Percentiles rank a stretch among this genome's conserved stretches.
phyloP scores from a whole-genome alignment of 2,113 vertebrate species.

The Vombatus ursinus region DNA sequence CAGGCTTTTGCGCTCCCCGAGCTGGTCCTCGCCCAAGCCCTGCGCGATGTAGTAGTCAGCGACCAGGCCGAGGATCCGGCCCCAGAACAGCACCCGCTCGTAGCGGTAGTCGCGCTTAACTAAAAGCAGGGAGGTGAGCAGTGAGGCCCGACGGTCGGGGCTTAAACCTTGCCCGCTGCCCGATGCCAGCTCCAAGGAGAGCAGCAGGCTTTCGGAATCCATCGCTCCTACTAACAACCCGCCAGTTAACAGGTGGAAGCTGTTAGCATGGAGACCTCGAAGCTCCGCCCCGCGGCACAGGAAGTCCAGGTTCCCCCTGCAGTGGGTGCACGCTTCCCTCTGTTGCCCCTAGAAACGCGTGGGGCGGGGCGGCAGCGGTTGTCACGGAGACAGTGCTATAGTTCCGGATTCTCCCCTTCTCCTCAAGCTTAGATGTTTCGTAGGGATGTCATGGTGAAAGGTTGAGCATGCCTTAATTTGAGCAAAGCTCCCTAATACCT shows the following conservation, averaged over 20 bases:
- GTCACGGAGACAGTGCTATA: background rate
- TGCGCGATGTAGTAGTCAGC: conserved; percentile 91
- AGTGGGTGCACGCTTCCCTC: background rate
- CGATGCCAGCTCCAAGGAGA: conserved; percentile 86
- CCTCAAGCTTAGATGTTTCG: background rate
- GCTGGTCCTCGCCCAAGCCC: conserved; percentile 88
- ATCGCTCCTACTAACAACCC: conserved; percentile 72
- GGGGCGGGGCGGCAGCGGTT: background rate
- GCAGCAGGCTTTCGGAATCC: conserved; percentile 84
- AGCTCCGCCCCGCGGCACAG: background rate
- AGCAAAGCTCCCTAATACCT: background rate
- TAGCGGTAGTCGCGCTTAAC: conserved; percentile 91
- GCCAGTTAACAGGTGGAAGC: background rate
- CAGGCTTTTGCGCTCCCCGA: conserved; percentile 85
- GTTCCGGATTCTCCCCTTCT: background rate
- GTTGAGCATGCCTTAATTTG: background rate
- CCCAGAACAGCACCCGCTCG: conserved; percentile 91
- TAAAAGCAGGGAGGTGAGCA: conserved; percentile 88
- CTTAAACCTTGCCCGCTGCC: conserved; percentile 87
- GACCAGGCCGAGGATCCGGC: conserved; percentile 90
- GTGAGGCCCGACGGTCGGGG: conserved; percentile 86
- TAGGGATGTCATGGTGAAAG: background rate
- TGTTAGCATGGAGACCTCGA: conserved; percentile 29
- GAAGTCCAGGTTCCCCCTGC: background rate
- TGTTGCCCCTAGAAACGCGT: too few species aligned